phyloP scores from a whole-genome alignment of 2,797 vertebrate species.

The Ibycter americanus region DNA sequence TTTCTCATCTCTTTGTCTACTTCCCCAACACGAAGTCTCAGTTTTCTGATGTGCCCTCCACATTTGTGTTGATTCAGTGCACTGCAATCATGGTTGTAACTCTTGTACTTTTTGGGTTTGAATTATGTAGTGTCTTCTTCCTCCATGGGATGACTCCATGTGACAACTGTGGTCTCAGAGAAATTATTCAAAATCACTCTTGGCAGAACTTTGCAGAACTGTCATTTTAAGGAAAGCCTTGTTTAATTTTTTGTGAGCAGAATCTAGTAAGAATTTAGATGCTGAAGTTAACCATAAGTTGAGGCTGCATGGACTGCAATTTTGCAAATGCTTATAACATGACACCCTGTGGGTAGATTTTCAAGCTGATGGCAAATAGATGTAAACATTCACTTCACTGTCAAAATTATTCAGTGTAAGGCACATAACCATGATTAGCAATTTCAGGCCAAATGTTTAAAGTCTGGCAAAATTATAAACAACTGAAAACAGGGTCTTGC shows the following conservation, averaged over 20 bases:
- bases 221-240: not conserved
- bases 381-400: not conserved
- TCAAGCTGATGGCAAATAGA: not conserved
- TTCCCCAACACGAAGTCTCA: not conserved
- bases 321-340: not conserved
- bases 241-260: not conserved
- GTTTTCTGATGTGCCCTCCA: not conserved
- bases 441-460: not conserved
- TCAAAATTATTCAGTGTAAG: not conserved
- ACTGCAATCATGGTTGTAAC: not conserved
- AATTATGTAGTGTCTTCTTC: not conserved
- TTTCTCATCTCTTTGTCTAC: not conserved
- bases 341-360: not conserved
- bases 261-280: not conserved
- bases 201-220: not conserved
- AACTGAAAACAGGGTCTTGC: not conserved
- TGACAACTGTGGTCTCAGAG: not conserved
- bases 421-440: not conserved
- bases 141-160: not conserved
- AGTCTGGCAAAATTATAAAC: not conserved
- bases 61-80: not conserved
- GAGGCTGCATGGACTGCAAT: not conserved
- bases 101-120: not conserved
- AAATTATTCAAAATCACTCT: not conserved
- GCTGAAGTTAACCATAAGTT: not conserved